These are phyloP conservation scores for Triplophysa rosa DNA, from an alignment of 2,113 vertebrate genomes.

Conservation along the genomic window DNA sequence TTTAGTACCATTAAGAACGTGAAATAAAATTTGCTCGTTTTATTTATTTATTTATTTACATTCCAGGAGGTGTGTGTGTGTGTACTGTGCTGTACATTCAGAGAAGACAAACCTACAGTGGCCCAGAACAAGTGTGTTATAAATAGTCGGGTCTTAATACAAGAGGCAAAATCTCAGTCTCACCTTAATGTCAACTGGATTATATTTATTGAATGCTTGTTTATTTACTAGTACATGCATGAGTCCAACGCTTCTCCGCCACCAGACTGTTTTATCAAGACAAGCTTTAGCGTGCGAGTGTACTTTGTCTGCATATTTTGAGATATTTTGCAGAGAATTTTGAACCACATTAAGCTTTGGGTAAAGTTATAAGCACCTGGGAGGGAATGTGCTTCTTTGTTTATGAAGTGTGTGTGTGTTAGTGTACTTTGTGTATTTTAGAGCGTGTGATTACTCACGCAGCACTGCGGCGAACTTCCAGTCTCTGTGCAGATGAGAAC, in stretches of 20 bases:
- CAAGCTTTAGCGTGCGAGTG: background rate
- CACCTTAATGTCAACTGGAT: background rate
- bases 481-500: conserved; percentile 49
- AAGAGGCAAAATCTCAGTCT: background rate
- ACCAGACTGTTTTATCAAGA: background rate
- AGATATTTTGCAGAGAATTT: conserved; percentile 7
- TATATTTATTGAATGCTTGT: background rate
- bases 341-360: conserved; percentile 23
- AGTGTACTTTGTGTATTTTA: conserved; percentile 26
- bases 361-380: conserved; percentile 40
- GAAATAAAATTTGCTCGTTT: too few species aligned
- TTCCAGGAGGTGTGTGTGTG: background rate
- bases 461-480: conserved; percentile 57
- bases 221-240: conserved; percentile 3
- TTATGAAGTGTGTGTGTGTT: conserved; percentile 18
- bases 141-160: background rate
- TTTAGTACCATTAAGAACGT: too few species aligned
- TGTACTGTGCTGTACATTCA: background rate
- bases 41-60: background rate
- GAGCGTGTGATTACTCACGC: conserved; percentile 51
- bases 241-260: background rate
- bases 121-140: background rate
- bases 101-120: background rate
- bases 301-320: background rate
- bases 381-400: conserved; percentile 29